Conservation (phyloP, 2,888 invertebrate genomes). For the Brachypalpus laphriformis region DNA sequence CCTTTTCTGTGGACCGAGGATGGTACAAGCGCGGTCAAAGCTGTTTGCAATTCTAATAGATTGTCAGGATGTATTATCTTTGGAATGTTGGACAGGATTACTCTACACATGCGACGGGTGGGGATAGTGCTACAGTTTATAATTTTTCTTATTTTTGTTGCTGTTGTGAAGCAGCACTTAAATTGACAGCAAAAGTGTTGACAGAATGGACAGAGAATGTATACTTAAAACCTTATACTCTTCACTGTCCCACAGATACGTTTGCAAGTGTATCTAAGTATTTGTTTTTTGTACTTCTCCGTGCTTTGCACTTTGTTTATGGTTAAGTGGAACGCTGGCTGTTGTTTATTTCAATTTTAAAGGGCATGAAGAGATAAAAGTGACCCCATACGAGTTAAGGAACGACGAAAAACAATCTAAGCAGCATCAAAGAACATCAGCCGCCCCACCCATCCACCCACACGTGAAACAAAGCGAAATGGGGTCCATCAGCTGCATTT, state of each 20-base stretch:
- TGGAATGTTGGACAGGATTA: conserved; percentile 63
- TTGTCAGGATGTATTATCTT: conserved; percentile 59
- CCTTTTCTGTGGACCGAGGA: not conserved
- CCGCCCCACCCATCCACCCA: not conserved
- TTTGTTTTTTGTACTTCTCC: not conserved
- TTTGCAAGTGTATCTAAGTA: conserved; percentile 18
- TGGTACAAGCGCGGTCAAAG: conserved; percentile 37
- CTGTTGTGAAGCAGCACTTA: conserved; percentile 41
- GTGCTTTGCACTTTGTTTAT: conserved; percentile 58
- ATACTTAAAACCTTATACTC: conserved; percentile 18
- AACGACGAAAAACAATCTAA: conserved; percentile 51
- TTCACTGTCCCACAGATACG: not conserved
- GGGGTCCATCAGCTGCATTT: conserved; percentile 55
- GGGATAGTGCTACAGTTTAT: conserved; percentile 46
- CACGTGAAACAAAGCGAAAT: conserved; percentile 19
- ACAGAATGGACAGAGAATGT: conserved; percentile 36
- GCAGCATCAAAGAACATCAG: conserved; percentile 43
- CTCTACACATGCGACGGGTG: conserved; percentile 58
- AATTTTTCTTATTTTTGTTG: conserved; percentile 4
- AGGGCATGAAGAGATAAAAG: conserved; percentile 49
- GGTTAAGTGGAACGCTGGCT: conserved; percentile 46
- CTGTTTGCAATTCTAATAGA: conserved; percentile 72
- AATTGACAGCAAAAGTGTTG: conserved; percentile 69
- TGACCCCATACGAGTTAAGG: conserved; percentile 22
- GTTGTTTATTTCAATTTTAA: conserved; percentile 53